phyloP scores from a whole-genome alignment of 2,888 invertebrate species.

The Spialia ferax region DNA sequence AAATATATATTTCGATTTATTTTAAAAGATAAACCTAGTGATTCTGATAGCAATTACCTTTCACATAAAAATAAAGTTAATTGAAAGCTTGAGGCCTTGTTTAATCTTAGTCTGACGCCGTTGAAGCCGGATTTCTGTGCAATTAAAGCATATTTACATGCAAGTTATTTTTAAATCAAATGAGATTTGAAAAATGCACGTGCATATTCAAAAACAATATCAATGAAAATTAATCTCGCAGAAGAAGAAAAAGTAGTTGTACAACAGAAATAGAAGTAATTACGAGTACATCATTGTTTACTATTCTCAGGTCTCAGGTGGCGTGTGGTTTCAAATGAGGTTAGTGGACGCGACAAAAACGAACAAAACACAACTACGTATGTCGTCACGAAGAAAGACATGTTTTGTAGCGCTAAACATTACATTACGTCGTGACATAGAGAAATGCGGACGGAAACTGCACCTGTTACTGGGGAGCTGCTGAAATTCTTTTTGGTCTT shows the following conservation, averaged over 20 bases:
- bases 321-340: neutral
- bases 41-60: too few relatives aligned
- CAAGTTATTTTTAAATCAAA: too few relatives aligned
- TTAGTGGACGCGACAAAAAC: neutral
- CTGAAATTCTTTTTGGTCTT: slow-evolving; percentile 25
- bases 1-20: neutral
- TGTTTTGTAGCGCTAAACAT: slow-evolving; percentile 54
- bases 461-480: slow-evolving; percentile 58
- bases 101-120: too few relatives aligned
- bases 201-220: too few relatives aligned
- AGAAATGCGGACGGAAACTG: slow-evolving; percentile 59
- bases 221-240: neutral
- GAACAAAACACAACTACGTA: slow-evolving; percentile 15
- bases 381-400: slow-evolving; percentile 20
- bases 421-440: slow-evolving; percentile 62
- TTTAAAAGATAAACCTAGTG: neutral
- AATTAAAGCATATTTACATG: too few relatives aligned
- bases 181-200: too few relatives aligned
- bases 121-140: too few relatives aligned
- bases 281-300: too few relatives aligned
- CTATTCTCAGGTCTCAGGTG: neutral
- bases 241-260: neutral
- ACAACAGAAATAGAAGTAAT: too few relatives aligned
- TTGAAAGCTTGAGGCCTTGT: too few relatives aligned
- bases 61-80: too few relatives aligned